Base-by-base conservation (phyloP, 2,797 vertebrate genomes). In the Gila robusta region DNA sequence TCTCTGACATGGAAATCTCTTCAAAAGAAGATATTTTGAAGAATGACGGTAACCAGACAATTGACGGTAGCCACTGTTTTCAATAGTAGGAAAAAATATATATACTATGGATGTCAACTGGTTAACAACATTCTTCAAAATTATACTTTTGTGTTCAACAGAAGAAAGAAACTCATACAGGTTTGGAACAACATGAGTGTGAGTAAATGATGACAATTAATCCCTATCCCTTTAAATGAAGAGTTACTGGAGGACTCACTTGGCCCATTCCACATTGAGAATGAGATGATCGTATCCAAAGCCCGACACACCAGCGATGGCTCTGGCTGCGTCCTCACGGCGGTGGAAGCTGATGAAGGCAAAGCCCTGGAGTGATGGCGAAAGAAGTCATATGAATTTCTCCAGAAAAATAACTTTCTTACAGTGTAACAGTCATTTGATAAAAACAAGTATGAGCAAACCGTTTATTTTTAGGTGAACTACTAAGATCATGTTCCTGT, bases 241-340 rank as follows among this genome's bases (percentile, higher is more conserved):
- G 76, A 7, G 39, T 11, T 72, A 64, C 69, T 19, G 52, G 8
- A 66, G 3, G 0, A 94, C 97, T 96, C 92, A 99, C 98, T 99
- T 99, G 92, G 98, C 98, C 98, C 98, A 99, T 93, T 99, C 98
- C 79, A 99, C 98, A 0, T 98, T 99, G 91, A 99, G 97, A 94
- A 99, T 99, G 74, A 99, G 95, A 92, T 99, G 98, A 93, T 99
- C 98, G 0, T 98, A 99, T 93, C 98, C 98, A 0, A 99, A 99
- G 81, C 98, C 98, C 0, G 98, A 99, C 67, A 99, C 98, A 0
- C 98, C 98, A 0, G 96, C 96, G 0, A 99, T 99, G 84, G 98
- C 98, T 1, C 98, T 94, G 0, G 98, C 96, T 0, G 98, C 98
- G 0, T 99, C 98, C 92, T 99, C 98, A 0, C 98, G 96, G 14